Evolutionary conservation across 2,888 invertebrate genomes (phyloP).

Genomic region (Escarpia spicata): DNA sequence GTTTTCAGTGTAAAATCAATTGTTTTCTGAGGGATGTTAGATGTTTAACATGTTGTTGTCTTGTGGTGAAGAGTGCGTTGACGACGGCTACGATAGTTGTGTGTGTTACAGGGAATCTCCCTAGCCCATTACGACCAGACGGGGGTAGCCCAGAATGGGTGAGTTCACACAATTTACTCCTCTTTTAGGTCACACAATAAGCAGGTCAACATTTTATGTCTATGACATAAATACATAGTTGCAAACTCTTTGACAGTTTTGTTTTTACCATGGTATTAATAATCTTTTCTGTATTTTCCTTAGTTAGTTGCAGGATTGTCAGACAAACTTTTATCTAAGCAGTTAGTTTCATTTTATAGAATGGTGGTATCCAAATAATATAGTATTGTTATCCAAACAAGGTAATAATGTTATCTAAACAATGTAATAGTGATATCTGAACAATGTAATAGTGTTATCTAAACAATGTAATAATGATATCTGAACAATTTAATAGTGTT

Average conservation of each 20-base stretch:
- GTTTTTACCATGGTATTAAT: background rate
- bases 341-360: background rate
- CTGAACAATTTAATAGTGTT: too few relatives aligned
- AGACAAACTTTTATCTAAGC: background rate
- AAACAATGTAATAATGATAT: too few relatives aligned
- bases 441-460: too few relatives aligned
- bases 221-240: background rate
- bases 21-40: background rate
- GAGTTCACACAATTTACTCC: background rate
- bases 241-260: background rate
- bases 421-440: too few relatives aligned
- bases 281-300: background rate
- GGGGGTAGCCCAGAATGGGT: background rate
- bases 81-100: background rate
- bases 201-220: background rate
- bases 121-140: background rate
- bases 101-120: background rate
- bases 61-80: background rate
- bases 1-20: too few relatives aligned
- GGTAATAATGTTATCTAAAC: too few relatives aligned
- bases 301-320: background rate
- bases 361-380: too few relatives aligned
- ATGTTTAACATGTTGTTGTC: background rate
- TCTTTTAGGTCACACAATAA: background rate
- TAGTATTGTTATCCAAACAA: too few relatives aligned